Conservation (phyloP, 2,888 invertebrate genomes). For the Rhamphomyia laevipes region DNA sequence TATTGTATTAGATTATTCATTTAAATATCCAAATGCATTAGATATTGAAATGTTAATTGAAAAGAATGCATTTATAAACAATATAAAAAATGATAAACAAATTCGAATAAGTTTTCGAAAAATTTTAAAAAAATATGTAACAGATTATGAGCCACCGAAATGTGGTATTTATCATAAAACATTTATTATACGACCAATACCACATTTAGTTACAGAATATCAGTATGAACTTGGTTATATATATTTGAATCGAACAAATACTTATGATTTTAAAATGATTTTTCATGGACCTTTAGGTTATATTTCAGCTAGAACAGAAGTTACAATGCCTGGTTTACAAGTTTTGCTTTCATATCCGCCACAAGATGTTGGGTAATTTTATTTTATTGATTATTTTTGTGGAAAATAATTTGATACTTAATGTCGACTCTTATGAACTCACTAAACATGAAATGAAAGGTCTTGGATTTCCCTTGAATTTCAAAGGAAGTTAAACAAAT, state of each 20-base stretch:
- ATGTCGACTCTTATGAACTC: no score
- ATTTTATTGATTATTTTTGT: no score
- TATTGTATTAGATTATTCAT: constrained; percentile 10
- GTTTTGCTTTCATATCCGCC: constrained; percentile 20
- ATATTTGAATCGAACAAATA: constrained; percentile 16
- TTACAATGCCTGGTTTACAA: constrained; percentile 26
- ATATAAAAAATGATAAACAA: constrained; percentile 14
- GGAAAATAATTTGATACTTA: no score
- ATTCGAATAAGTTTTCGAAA: constrained; percentile 16
- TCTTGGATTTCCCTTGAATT: no score
- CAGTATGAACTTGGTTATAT: constrained; percentile 22
- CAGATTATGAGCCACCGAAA: background rate
- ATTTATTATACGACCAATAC: constrained; percentile 26
- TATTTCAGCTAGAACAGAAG: constrained; percentile 25
- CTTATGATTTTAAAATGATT: constrained; percentile 21
- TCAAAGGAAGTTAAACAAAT: no score
- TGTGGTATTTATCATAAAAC: constrained; percentile 19
- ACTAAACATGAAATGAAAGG: no score
- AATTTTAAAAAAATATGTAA: constrained; percentile 20
- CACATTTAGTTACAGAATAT: constrained; percentile 22
- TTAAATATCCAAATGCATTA: constrained; percentile 18
- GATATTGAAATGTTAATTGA: constrained; percentile 26
- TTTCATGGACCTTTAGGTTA: constrained; percentile 29
- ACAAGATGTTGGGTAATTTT: constrained; percentile 15
- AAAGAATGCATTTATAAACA: constrained; percentile 22